Conservation (phyloP, 2,113 vertebrate genomes). For the Rhodinocichla rosea region DNA sequence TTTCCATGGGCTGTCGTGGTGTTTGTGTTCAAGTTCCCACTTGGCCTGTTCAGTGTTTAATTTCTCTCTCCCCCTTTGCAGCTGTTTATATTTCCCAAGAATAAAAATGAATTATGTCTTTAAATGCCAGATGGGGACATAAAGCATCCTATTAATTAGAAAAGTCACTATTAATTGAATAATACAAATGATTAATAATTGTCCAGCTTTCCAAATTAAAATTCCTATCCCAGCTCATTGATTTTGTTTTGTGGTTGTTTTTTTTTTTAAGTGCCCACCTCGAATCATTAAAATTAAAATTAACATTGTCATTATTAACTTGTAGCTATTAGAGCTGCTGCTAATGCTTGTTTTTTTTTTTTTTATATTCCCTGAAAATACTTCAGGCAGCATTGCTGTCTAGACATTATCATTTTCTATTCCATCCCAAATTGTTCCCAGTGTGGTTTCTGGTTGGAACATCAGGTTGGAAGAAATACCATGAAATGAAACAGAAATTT, state of each 20-base stretch:
- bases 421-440: conserved; percentile 39
- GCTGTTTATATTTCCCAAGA: background rate
- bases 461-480: background rate
- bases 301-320: background rate
- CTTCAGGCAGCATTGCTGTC: conserved; percentile 16
- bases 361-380: conserved; percentile 2
- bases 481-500: conserved; percentile 20
- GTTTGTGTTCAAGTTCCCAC: background rate
- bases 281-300: background rate
- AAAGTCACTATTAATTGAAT: conserved; percentile 3
- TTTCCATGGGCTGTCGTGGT: background rate
- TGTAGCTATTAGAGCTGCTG: background rate
- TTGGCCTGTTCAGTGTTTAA: background rate
- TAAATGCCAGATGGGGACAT: background rate
- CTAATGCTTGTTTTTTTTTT: background rate
- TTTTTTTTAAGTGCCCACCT: background rate
- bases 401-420: conserved; percentile 34
- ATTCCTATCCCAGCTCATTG: background rate
- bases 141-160: background rate
- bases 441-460: conserved; percentile 9
- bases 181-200: background rate
- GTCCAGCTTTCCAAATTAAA: background rate
- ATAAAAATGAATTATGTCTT: background rate
- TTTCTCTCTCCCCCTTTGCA: background rate
- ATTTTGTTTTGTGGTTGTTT: background rate